Evolutionary conservation across 2,113 vertebrate species (phyloP).

Genomic region (Colistium nudipinnis): DNA sequence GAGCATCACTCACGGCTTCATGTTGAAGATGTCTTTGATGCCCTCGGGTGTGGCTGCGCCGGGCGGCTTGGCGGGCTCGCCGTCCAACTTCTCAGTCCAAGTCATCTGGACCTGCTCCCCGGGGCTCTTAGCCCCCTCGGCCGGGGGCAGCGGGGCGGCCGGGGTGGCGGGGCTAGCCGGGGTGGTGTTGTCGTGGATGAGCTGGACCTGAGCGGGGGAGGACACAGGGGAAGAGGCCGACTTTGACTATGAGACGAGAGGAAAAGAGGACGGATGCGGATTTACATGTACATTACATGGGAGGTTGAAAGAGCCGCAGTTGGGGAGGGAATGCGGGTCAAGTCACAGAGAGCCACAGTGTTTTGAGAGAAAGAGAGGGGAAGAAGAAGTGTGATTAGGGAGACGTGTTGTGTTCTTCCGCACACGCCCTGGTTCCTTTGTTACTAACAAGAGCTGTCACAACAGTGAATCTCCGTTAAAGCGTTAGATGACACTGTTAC

Average conservation of each 20-base stretch:
- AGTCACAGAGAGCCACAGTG: conserved; percentile 67
- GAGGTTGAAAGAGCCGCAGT: conserved; percentile 45
- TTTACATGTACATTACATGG: conserved; percentile 58
- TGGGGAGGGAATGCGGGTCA: conserved; percentile 60
- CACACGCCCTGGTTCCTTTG: not conserved
- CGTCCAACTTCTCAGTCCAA: conserved; percentile 95
- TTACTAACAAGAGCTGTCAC: not conserved
- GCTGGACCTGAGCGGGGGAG: conserved; percentile 88
- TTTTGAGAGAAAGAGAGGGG: conserved; percentile 56
- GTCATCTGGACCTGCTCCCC: conserved; percentile 96
- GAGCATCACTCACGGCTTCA: conserved; percentile 93
- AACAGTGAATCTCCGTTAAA: not conserved
- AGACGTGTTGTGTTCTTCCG: conserved; percentile 5
- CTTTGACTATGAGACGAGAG: conserved; percentile 72
- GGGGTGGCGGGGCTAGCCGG: conserved; percentile 86
- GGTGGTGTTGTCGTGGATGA: conserved; percentile 93
- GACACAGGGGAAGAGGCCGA: conserved; percentile 79
- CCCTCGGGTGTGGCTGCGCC: conserved; percentile 89
- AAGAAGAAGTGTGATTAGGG: conserved; percentile 41
- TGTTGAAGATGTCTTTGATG: conserved; percentile 99
- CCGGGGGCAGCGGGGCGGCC: conserved; percentile 86
- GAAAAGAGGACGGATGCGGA: conserved; percentile 63
- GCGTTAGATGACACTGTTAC: not conserved
- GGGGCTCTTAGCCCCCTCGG: conserved; percentile 85
- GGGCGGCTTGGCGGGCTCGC: conserved; percentile 91